phyloP scores from a whole-genome alignment of 2,113 vertebrate species.

The Suncus etruscus region DNA sequence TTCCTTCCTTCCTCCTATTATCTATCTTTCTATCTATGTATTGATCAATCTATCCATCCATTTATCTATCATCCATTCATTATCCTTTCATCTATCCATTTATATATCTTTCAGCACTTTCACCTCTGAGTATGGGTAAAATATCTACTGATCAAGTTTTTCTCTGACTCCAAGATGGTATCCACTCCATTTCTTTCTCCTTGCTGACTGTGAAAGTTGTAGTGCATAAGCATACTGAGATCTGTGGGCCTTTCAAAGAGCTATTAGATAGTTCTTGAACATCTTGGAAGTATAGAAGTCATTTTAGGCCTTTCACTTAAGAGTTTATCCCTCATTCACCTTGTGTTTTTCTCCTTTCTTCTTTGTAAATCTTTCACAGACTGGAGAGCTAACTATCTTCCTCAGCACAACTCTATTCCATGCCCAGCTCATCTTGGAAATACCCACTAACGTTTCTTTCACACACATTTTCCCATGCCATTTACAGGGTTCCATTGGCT shows the following conservation, averaged over 20 bases:
- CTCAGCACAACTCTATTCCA: not conserved
- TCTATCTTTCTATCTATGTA: no score
- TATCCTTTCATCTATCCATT: no score
- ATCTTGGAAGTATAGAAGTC: not conserved
- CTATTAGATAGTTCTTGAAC: not conserved
- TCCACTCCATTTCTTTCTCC: not conserved
- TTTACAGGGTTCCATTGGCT: not conserved
- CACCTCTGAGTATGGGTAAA: no score
- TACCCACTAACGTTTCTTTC: slow-evolving; percentile 18
- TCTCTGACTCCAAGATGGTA: no score
- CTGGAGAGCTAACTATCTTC: not conserved
- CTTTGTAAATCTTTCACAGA: not conserved
- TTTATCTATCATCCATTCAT: no score
- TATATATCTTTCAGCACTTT: no score
- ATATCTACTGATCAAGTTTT: not conserved
- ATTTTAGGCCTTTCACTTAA: not conserved
- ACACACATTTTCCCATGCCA: not conserved
- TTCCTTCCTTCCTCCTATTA: no score
- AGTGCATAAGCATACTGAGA: not conserved
- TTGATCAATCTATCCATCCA: no score
- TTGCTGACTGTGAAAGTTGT: not conserved
- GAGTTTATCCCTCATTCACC: not conserved
- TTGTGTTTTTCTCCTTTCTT: not conserved
- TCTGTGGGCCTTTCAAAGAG: not conserved
- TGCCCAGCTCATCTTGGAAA: not conserved